Evolutionary conservation across 1,140 invertebrate genomes (phyloP), one percentile per base, ranked within the genome.

Genomic region (Trachymyrmex cornetzi): DNA sequence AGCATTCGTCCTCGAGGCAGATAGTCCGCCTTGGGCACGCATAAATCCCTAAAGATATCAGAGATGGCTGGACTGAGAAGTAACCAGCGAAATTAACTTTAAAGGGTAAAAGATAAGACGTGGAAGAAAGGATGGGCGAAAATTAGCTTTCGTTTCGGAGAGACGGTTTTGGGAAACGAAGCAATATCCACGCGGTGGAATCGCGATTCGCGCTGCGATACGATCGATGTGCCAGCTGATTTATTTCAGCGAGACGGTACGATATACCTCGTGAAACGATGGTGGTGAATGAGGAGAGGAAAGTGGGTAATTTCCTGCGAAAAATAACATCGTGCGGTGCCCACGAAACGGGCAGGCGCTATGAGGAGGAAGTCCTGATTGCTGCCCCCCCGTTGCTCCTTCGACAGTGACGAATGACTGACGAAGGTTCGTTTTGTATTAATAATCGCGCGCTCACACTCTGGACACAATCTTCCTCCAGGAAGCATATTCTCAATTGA

Each of bases 221-320:
- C 34, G 38, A 74, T 61, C 69, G 67, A 61, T 16, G 19, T 50
- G 19, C 14, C 24, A 5, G 38, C n/a, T 72, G 80, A 84, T 84
- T 84, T 84, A 74, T 84, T 34, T 75, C 55, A 30, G 38, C 69
- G 55, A 74, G 34, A 30, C 22, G 24, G 30, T 22, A 44, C n/a
- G 11, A n/a, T 64, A 16, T 44, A 27, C 14, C 19, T 55, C 24
- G 69, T 44, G 38, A 59, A 64, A 74, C 38, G 55, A 30, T 38
- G 24, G 9, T 61, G 53, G 34, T 44, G 80, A 75, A 63, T 50
- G 69, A 30, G 14, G 12, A 50, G 55, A 61, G 38, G 38, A 84
- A 75, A 74, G 80, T 74, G 69, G 55, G 44, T 84, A 84, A 84
- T 75, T 84, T 84, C 80, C 69, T 59, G 80, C 80, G 24, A 84